Percentiles rank a stretch among this genome's conserved stretches.
Evolutionary conservation across 2,888 invertebrate genomes (phyloP).

Genomic region (Rhaphigaster nebulosa): DNA sequence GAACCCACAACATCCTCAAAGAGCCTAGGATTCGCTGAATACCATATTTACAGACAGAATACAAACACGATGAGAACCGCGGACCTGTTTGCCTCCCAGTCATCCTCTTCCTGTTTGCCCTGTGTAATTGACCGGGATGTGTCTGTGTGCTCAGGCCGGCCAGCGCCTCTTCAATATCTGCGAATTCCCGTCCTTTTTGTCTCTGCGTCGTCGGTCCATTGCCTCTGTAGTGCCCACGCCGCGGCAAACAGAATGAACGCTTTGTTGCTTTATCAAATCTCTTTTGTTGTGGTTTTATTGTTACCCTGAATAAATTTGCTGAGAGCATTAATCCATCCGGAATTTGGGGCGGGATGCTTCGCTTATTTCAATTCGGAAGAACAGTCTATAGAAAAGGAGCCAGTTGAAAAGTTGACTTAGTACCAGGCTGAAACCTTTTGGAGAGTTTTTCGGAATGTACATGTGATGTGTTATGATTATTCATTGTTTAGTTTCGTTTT

Average conservation of each 20-base stretch:
- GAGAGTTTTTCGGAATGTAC: too few species aligned
- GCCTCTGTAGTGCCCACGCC: not conserved
- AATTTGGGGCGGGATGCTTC: not conserved
- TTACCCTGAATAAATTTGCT: not conserved
- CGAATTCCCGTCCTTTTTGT: not conserved
- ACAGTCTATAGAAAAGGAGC: not conserved
- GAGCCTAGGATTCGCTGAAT: not conserved
- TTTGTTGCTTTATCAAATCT: not conserved
- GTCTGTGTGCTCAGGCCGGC: not conserved
- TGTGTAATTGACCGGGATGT: conserved; percentile 8
- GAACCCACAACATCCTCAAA: not conserved
- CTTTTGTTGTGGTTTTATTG: not conserved
- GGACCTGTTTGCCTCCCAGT: not conserved
- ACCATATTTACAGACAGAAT: conserved; percentile 10
- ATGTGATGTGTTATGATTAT: too few species aligned
- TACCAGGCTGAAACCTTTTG: too few species aligned
- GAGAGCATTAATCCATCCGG: not conserved
- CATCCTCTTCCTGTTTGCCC: not conserved
- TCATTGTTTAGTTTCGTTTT: too few species aligned
- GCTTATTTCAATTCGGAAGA: not conserved
- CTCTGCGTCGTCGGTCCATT: not conserved
- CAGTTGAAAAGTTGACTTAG: too few species aligned
- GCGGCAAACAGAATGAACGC: not conserved
- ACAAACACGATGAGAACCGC: not conserved
- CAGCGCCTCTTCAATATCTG: not conserved